Conservation (phyloP, 2,888 invertebrate species). For the Uropetala carovei region DNA sequence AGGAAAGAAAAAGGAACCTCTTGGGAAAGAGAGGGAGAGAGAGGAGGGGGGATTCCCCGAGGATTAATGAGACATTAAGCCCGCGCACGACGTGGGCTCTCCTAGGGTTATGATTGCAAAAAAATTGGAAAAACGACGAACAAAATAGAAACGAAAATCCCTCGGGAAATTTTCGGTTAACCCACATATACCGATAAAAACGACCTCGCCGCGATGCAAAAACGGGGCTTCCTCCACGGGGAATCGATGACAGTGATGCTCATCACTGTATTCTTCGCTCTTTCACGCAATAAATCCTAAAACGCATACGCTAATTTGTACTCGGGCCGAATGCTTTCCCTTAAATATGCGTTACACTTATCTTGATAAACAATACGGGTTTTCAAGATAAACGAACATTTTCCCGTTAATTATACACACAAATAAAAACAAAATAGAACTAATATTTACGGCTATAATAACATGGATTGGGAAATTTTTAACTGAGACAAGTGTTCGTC, state of each 20-base stretch:
- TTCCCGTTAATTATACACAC: too few species aligned
- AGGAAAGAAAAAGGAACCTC: not conserved
- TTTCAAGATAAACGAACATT: too few species aligned
- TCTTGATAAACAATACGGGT: too few species aligned
- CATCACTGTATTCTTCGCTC: not conserved
- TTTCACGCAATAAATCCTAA: not conserved
- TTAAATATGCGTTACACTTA: too few species aligned
- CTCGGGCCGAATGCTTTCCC: too few species aligned
- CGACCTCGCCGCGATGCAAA: not conserved
- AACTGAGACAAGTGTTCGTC: too few species aligned
- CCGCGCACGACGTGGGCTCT: not conserved
- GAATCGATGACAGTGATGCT: not conserved
- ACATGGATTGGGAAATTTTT: too few species aligned
- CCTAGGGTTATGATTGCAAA: not conserved
- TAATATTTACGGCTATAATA: too few species aligned
- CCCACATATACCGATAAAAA: conserved; percentile 20
- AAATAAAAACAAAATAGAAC: too few species aligned
- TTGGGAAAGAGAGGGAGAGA: not conserved
- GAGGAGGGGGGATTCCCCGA: not conserved
- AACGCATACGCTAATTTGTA: not conserved
- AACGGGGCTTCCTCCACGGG: not conserved
- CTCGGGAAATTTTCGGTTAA: conserved; percentile 17
- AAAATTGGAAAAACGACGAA: not conserved
- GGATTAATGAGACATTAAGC: not conserved
- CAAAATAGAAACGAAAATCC: not conserved